Base-by-base conservation (phyloP, 2,888 invertebrate species). In the Eudemis profundana region DNA sequence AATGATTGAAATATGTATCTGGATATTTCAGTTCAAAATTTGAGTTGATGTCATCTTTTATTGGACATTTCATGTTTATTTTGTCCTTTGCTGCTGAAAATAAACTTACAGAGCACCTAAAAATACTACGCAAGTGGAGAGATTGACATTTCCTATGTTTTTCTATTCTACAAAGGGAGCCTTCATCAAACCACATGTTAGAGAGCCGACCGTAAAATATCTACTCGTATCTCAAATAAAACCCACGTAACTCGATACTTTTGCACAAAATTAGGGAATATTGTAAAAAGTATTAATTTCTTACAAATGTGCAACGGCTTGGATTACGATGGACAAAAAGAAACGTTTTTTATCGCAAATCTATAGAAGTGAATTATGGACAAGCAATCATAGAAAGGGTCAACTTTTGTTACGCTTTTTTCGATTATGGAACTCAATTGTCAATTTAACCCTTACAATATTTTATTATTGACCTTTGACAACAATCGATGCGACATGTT, bases 211-310 rank as follows among this genome's bases (percentile, higher is more conserved):
- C 83, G 81, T 83, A 84, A 84, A 84, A 77, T 74, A 68, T 73
- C 73, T 80, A n/a, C n/a, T n/a, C n/a, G n/a, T n/a, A 78, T 78
- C 72, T 71, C 74, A 70, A 74, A 69, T 68, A 72, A 70, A 69
- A 62, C 68, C 68, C 63, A 67, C 51, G 90, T 85, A 90, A 90
- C 76, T 69, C 81, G 90, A 90, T 90, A 90, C 90, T 90, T 90
- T 86, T 83, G 89, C 85, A 82, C 78, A 76, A 83, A 89, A 87
- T 85, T 81, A 80, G 82, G 83, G 85, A 87, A 87, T 87, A 87
- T 86, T 87, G 84, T 87, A 83, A 88, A 88, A 71, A 86, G 77
- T 72, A 77, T 71, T 84, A 83, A 83, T 89, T 88, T 86, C 85
- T 89, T 85, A 83, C 81, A 83, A 85, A 85, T 89, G 85, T 86